Evolutionary conservation across 2,888 invertebrate species (phyloP).

Genomic region (Mesochorus sp.): DNA sequence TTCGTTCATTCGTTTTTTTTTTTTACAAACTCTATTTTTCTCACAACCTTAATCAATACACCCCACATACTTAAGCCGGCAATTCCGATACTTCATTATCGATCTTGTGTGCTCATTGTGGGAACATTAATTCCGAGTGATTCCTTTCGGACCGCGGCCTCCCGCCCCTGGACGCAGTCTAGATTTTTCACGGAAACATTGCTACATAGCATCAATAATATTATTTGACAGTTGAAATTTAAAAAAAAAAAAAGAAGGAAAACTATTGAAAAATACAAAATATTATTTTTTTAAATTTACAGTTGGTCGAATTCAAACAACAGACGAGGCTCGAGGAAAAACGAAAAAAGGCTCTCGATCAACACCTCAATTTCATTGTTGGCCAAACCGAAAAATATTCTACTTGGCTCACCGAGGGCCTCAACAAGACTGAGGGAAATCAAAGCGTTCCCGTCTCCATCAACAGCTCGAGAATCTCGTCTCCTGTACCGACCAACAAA

Average conservation of each 20-base stretch:
- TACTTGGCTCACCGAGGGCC: slow-evolving; percentile 93
- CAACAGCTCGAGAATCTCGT: slow-evolving; percentile 81
- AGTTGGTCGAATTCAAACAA: slow-evolving; percentile 96
- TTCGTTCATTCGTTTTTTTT: background rate
- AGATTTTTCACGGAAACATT: slow-evolving; percentile 66
- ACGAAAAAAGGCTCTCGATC: slow-evolving; percentile 96
- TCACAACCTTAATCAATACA: slow-evolving; percentile 39
- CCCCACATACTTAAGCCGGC: slow-evolving; percentile 82
- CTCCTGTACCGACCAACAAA: slow-evolving; percentile 76
- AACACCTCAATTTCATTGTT: slow-evolving; percentile 98
- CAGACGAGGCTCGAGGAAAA: slow-evolving; percentile 96
- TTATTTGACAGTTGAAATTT: no score
- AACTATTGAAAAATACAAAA: background rate
- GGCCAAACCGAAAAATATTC: slow-evolving; percentile 99
- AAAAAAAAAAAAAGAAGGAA: no score
- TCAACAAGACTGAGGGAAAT: slow-evolving; percentile 85
- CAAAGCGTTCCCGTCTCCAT: slow-evolving; percentile 80
- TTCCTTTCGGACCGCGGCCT: slow-evolving; percentile 56
- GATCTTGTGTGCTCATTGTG: slow-evolving; percentile 81
- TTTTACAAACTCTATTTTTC: background rate
- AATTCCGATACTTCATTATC: slow-evolving; percentile 73
- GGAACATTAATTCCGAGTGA: slow-evolving; percentile 77
- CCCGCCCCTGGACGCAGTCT: slow-evolving; percentile 46
- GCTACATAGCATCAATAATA: no score
- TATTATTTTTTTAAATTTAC: slow-evolving; percentile 61